Conservation (phyloP, 2,113 vertebrate genomes). For the Vanacampus margaritifer region DNA sequence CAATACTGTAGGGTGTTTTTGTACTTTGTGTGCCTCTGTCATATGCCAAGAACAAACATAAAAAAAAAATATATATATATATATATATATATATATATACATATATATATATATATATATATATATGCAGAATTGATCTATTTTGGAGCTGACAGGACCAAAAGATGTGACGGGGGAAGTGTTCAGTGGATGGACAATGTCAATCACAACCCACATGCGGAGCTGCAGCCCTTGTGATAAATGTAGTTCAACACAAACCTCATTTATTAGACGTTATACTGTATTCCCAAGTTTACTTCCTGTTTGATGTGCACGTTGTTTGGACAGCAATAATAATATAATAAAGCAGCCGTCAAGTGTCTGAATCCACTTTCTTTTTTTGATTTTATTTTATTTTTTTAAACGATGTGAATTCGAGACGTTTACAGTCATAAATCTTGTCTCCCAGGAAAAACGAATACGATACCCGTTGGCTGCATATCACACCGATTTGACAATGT, state of each 20-base stretch:
- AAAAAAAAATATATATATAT: not conserved
- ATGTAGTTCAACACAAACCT: slow-evolving; percentile 29
- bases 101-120: too few relatives aligned
- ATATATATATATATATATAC: slow-evolving; percentile 47
- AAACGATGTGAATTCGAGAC: slow-evolving; percentile 22
- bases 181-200: slow-evolving; percentile 32
- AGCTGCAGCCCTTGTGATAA: slow-evolving; percentile 1
- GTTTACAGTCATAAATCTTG: slow-evolving; percentile 48
- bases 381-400: not conserved
- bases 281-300: not conserved
- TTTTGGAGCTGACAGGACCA: slow-evolving; percentile 77
- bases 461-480: slow-evolving; percentile 76
- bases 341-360: slow-evolving; percentile 17
- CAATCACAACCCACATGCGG: slow-evolving; percentile 14
- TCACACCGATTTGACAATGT: slow-evolving; percentile 60
- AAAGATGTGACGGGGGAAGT: slow-evolving; percentile 55
- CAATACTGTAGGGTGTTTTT: slow-evolving; percentile 47
- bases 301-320: slow-evolving; percentile 13
- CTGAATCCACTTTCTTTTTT: slow-evolving; percentile 9
- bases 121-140: slow-evolving; percentile 72
- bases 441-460: slow-evolving; percentile 37
- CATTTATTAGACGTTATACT: slow-evolving; percentile 40
- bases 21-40: slow-evolving; percentile 43
- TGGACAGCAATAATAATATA: slow-evolving; percentile 51
- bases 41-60: slow-evolving; percentile 77